Base-by-base conservation (phyloP, 2,113 vertebrate species). In the Silurus meridionalis region DNA sequence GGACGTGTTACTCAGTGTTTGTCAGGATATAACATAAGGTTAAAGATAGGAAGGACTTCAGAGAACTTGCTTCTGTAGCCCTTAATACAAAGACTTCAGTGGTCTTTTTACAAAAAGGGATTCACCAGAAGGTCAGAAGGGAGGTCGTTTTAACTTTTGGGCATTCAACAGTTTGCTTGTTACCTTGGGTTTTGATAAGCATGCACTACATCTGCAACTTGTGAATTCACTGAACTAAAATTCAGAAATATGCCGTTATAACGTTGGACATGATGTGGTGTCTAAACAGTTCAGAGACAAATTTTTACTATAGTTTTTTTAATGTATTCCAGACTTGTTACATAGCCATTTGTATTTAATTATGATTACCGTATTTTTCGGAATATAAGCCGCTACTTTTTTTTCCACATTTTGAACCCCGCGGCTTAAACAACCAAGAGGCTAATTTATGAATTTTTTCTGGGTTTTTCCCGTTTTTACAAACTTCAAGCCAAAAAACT, bases 1-100 rank as follows among this genome's bases (percentile, higher is more conserved):
- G 13, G 60, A 86, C 72, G 19, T 80, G 66, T 23, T 50, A 60
- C 28, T 82, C 80, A 15, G 19, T 81, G 19, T 28, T 60, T 78
- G 74, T 37, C 25, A 69, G 66, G 66, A 17, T 37, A 69, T 69
- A 69, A 37, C 66, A 15, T 69, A 37, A 69, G 69, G 69, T 72
- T 48, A 48, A 21, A 8, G 8, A 72, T 21, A 10, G 37, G 8
- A 48, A 52, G 10, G 46, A 66, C n/a, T 66, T 9, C 64, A 66
- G n/a, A 72, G 37, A 1, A n/a, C 48, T 75, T 52, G 14, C 21
- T 53, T 52, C 21, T 75, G 50, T 74, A 19, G 19, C 19, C 4
- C 71, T 23, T 52, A 11, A 2, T 52, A 75, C 5, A 53, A n/a
- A 52, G 21, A 75, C 69, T 48, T 48, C 37, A 48, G 4, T 69